These are phyloP conservation scores for Chlorodrepanis virens DNA, from an alignment of 2,113 vertebrate species.

Conservation along the genomic window DNA sequence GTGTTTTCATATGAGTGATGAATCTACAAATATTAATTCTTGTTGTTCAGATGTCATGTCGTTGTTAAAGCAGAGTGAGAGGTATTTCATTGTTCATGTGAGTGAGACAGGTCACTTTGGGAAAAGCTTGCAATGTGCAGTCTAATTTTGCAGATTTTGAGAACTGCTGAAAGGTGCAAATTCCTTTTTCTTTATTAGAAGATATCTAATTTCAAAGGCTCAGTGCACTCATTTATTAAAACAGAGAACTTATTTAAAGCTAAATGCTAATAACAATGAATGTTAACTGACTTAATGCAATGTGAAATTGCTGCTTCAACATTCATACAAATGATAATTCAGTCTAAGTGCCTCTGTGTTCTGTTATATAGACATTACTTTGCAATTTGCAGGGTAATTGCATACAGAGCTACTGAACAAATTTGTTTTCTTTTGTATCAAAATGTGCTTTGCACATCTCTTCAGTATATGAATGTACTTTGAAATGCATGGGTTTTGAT, in stretches of 20 bases:
- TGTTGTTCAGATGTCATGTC: not conserved
- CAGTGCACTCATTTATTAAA: constrained; percentile 13
- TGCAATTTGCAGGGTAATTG: constrained; percentile 42
- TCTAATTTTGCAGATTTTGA: not conserved
- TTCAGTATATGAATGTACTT: constrained; percentile 1
- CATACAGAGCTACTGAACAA: constrained; percentile 26
- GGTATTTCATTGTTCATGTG: not conserved
- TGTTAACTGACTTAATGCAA: constrained; percentile 50
- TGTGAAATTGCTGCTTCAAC: constrained; percentile 29
- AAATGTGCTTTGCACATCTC: not conserved
- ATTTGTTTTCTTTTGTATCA: constrained; percentile 42
- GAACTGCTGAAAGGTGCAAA: not conserved
- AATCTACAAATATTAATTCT: not conserved
- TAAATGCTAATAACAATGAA: constrained; percentile 32
- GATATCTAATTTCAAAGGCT: constrained; percentile 7
- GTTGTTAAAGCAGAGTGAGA: not conserved
- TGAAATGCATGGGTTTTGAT: not conserved
- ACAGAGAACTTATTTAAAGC: constrained; percentile 42
- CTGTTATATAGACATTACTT: constrained; percentile 38
- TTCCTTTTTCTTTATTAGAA: not conserved
- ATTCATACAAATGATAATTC: constrained; percentile 45
- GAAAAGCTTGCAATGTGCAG: not conserved
- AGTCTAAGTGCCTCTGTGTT: constrained; percentile 22
- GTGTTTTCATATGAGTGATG: not conserved
- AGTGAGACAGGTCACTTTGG: not conserved